These are phyloP conservation scores for Hemichromis elongatus DNA, from an alignment of 2,113 vertebrate species.

Conservation along the genomic window DNA sequence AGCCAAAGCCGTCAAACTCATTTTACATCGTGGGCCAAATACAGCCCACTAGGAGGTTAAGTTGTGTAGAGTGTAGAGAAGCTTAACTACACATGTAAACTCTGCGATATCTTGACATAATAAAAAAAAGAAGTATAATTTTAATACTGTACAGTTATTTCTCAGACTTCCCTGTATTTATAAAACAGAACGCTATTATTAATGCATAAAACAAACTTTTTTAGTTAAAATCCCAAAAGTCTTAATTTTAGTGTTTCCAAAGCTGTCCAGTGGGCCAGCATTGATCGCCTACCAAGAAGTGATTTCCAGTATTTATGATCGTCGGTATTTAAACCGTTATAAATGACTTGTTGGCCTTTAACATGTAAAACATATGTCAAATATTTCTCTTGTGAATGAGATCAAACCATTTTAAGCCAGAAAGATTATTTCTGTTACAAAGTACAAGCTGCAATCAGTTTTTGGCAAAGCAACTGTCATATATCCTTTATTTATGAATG, in stretches of 20 bases:
- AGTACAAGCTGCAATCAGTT: background rate
- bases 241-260: background rate
- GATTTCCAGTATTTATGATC: background rate
- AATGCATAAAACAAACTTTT: background rate
- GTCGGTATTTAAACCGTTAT: background rate
- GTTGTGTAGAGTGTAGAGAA: background rate
- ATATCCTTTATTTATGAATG: background rate
- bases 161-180: background rate
- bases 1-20: background rate
- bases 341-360: background rate
- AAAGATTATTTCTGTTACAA: background rate
- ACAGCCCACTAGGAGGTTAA: background rate
- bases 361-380: background rate
- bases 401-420: background rate
- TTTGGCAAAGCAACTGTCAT: background rate
- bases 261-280: background rate
- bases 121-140: fast-evolving
- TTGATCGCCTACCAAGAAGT: background rate
- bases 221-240: background rate
- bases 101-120: background rate
- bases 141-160: background rate
- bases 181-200: background rate
- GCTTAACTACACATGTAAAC: background rate
- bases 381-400: background rate
- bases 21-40: background rate